Base-by-base conservation (phyloP, 2,888 invertebrate genomes). In the Alcis repandata region DNA sequence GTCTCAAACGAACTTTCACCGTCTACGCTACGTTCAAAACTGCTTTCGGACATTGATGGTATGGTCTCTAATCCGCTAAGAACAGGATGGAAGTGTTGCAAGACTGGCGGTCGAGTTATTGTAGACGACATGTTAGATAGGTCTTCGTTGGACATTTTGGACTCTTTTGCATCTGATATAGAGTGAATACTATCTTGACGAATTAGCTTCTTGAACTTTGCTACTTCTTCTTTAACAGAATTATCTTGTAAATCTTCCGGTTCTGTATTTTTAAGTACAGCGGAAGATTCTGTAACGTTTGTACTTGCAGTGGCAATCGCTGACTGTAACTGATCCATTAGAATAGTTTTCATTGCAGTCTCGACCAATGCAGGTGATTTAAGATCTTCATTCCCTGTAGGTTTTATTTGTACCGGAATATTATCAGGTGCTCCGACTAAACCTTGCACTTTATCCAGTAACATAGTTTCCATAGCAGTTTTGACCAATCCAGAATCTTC, bases 401-500 rank as follows among this genome's bases (percentile, higher is more conserved):
- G 48, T 36, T 49, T 59, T 10, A 40, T 20, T 52, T 52, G 13
- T 32, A 32, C 0, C 8, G 41, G 38, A 4, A 17, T 33, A 20
- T 40, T 27, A 8, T 43, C 41, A 15, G 32, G 0, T 13, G 56
- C 63, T 20, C 63, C 69, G 27, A 69, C 61, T 15, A 73, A 70
- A 46, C 71, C 79, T 59, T 89, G 92, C 0, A 91, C 90, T 77
- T 88, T 91, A 70, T 94, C 94, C 69, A 93, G 89, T 13, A 94
- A 81, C 59, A 94, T 94, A 11, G 92, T 91, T 74, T 92, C 88
- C 84, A 94, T 89, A 3, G 94, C 94, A 17, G 91, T 90, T 56
- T 88, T 87, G 45, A 94, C 72, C 58, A 79, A 65, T 19, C 70
- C 61, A 9, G 74, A 45, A 27, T 69, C 66, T 65, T 71, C 63